Conservation (phyloP, 2,797 vertebrate genomes). For the Eulemur rubriventer region DNA sequence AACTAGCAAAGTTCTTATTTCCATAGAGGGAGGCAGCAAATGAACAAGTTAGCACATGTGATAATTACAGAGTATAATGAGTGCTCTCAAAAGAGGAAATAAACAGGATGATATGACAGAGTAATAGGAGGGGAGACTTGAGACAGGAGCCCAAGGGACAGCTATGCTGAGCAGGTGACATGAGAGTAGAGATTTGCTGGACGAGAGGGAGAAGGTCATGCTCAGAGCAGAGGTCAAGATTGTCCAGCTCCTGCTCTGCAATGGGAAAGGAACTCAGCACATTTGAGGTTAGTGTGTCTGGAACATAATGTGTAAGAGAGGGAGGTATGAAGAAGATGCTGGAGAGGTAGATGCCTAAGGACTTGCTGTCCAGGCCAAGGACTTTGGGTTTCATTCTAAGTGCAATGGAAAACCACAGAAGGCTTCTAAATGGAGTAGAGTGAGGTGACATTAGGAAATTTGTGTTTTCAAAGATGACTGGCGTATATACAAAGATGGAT, state of each 20-base stretch:
- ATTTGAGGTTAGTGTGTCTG: background rate
- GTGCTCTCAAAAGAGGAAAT: background rate
- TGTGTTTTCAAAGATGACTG: background rate
- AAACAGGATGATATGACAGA: background rate
- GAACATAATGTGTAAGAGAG: fast-evolving
- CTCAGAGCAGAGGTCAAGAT: background rate
- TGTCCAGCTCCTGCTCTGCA: background rate
- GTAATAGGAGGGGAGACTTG: background rate
- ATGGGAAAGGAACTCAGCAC: background rate
- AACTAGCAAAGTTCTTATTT: background rate
- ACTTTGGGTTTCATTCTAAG: background rate
- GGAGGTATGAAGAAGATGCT: background rate
- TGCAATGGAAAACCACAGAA: background rate
- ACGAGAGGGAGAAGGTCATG: background rate
- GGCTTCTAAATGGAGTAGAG: background rate
- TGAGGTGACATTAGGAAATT: background rate
- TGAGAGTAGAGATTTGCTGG: background rate
- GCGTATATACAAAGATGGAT: background rate
- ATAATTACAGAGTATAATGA: background rate
- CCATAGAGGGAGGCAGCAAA: background rate
- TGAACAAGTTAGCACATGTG: background rate
- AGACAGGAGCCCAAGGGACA: background rate
- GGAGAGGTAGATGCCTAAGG: background rate
- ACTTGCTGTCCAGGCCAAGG: background rate
- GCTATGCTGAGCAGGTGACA: background rate